Conservation (phyloP, 2,113 vertebrate genomes). For the Vireo altiloquus region DNA sequence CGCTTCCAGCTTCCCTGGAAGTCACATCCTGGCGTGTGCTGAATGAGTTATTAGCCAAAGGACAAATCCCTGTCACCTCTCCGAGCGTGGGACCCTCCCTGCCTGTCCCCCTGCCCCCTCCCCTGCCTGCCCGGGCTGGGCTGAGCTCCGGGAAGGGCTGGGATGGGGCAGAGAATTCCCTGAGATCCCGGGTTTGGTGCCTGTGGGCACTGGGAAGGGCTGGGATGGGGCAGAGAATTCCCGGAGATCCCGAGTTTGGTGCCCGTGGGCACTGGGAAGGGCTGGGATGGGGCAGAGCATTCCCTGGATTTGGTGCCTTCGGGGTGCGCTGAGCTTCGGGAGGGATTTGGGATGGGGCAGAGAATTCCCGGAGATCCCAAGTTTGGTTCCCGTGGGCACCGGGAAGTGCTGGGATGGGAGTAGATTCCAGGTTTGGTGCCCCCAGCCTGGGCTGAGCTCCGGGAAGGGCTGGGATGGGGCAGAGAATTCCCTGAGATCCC, state of each 20-base stretch:
- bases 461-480: not conserved
- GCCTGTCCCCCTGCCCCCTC: not conserved
- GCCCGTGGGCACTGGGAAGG: not conserved
- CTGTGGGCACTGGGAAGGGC: not conserved
- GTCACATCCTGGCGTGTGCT: fast-evolving
- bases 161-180: not conserved
- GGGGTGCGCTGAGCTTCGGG: too few relatives aligned
- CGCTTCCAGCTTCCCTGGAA: not conserved
- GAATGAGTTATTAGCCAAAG: not conserved
- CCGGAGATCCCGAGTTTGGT: too few relatives aligned
- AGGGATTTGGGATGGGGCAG: too few relatives aligned
- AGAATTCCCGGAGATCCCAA: not conserved
- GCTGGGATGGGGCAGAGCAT: not conserved
- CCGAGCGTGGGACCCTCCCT: fast-evolving
- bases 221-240: not conserved
- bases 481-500: too few relatives aligned
- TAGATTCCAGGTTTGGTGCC: fast-evolving
- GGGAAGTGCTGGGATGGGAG: not conserved
- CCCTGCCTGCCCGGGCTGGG: not conserved
- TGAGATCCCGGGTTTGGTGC: too few relatives aligned
- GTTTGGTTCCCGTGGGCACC: not conserved
- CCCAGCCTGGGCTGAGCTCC: not conserved
- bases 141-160: not conserved
- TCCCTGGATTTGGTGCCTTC: too few relatives aligned
- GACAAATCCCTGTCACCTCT: fast-evolving